Evolutionary conservation across 1,140 invertebrate species (phyloP), one percentile per base, ranked within the genome.

Genomic region (Charaxes varanes): DNA sequence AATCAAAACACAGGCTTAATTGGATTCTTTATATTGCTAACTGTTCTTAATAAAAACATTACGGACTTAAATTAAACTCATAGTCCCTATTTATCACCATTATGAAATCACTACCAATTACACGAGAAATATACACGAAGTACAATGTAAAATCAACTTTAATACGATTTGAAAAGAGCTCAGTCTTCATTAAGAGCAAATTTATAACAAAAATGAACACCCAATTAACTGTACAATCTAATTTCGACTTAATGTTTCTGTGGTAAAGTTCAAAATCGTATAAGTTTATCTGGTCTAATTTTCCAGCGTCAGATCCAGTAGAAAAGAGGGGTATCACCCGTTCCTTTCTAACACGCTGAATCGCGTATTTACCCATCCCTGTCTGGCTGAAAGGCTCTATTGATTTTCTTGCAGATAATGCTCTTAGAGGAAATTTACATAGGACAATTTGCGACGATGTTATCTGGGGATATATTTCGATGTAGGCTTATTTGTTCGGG

Each of bases 81-180:
- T 56, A 56, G 34, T 41, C 45, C 24, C 24, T 30, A 62, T 68
- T 62, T 54, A 65, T 59, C 62, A 56, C 62, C 55, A 65, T 73
- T 67, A 70, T 60, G 41, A 65, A 73, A 73, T 70, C 59, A 55
- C 59, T 44, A 48, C 41, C 56, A 69, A 67, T 70, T 70, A 73
- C 45, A 43, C 22, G 22, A 30, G 38, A 49, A 62, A 53, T 45
- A 45, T 43, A 31, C 17, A 21, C 16, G 14, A 4, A 13, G 6
- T 2, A 28, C 46, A 52, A 12, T 2, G 12, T 0, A 61, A 49
- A 53, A 28, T 10, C 3, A 8, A 47, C 48, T 30, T 50, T 58
- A 58, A 22, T 3, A 0, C 1, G 17, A 14, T 23, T 0, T 0
- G 2, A 15, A 47, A 45, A 65, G 6, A 55, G 19, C 34, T 14